Evolutionary conservation across 2,888 invertebrate species (phyloP).

Genomic region (Barypeithes pellucidus): DNA sequence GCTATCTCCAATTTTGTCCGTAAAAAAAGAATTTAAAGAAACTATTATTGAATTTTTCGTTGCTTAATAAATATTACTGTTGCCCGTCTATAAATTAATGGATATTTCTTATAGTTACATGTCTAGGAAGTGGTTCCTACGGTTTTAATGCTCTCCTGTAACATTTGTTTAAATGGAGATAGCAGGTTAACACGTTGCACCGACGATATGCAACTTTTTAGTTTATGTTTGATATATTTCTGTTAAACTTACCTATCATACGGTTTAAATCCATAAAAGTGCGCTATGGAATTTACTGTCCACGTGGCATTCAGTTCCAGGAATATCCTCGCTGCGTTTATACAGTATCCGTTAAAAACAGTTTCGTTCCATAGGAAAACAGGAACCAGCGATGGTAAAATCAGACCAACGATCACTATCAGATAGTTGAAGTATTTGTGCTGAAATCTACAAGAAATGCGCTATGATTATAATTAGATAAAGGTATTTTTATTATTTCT

Average conservation of each 20-base stretch:
- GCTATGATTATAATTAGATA: no score
- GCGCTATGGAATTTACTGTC: conserved; percentile 92
- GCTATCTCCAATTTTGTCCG: no score
- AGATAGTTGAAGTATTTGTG: conserved; percentile 78
- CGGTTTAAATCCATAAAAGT: conserved; percentile 84
- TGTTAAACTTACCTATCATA: conserved; percentile 81
- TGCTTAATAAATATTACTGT: no score
- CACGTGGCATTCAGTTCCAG: conserved; percentile 88
- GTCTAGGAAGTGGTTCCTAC: no score
- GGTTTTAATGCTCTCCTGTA: no score
- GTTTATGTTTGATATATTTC: no score
- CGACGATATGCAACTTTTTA: not conserved
- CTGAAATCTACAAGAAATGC: conserved; percentile 79
- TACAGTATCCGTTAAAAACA: conserved; percentile 78
- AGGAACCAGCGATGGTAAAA: conserved; percentile 83
- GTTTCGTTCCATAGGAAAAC: conserved; percentile 85
- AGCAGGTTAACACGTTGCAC: not conserved
- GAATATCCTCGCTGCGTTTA: conserved; percentile 83
- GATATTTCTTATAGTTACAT: no score
- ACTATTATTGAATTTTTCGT: no score
- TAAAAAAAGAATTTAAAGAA: no score
- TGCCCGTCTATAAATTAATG: no score
- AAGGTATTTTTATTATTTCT: no score
- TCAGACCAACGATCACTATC: conserved; percentile 82
- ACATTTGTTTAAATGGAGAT: not conserved